Conservation (phyloP, 92 coral and sea anemone species). For the Chrysogorgia sp. region DNA sequence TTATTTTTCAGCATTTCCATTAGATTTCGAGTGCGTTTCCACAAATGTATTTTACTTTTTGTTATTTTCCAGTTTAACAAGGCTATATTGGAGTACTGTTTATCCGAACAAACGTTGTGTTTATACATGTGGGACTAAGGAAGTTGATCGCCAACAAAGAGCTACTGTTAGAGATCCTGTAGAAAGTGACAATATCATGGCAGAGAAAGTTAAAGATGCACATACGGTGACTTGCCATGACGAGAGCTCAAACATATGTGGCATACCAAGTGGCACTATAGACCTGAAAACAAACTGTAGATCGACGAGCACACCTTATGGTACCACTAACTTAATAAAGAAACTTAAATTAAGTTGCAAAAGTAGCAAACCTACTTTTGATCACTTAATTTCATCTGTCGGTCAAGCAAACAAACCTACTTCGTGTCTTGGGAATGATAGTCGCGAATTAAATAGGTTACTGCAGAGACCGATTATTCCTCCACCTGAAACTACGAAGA, state of each 20-base stretch:
- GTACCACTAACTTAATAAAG: not conserved
- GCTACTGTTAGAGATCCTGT: constrained; percentile 20
- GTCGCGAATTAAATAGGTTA: no score
- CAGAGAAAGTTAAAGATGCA: constrained; percentile 32
- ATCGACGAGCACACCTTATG: not conserved
- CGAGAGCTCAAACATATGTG: constrained; percentile 3
- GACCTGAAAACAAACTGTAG: not conserved
- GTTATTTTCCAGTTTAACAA: constrained; percentile 66
- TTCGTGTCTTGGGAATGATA: not conserved
- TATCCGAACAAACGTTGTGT: constrained; percentile 88
- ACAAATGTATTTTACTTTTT: not conserved
- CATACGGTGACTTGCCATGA: constrained; percentile 66
- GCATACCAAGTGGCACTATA: not conserved
- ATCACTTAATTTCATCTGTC: not conserved
- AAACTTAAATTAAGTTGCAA: not conserved
- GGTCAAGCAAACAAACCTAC: not conserved
- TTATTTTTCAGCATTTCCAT: no score
- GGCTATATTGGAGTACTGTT: constrained; percentile 87
- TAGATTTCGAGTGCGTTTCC: not conserved
- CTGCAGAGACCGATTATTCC: not conserved
- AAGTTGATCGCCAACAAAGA: constrained; percentile 48
- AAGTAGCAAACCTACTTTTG: not conserved
- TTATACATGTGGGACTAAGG: constrained; percentile 71
- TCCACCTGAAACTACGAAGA: no score
- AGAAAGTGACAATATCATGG: constrained; percentile 47